Conservation (phyloP, 2,113 vertebrate species). For the Etheostoma spectabile region DNA sequence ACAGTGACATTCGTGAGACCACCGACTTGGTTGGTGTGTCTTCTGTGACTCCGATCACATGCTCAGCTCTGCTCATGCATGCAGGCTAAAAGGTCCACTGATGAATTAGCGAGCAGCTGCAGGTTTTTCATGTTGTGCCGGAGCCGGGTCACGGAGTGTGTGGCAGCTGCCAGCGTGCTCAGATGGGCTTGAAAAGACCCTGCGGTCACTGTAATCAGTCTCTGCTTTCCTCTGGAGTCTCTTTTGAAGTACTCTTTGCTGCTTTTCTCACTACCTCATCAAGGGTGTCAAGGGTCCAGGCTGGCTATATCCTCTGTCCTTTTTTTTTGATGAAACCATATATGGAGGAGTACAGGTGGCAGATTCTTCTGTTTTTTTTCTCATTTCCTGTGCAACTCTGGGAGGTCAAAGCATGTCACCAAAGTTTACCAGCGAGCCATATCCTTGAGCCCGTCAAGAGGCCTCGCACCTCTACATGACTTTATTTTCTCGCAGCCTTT, state of each 20-base stretch:
- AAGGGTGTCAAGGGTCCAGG: conserved; percentile 41
- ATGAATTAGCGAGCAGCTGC: conserved; percentile 39
- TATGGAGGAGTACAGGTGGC: conserved; percentile 11
- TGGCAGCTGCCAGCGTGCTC: background rate
- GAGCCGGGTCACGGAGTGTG: conserved; percentile 10
- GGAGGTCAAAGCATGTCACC: conserved; percentile 25
- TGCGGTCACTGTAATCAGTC: conserved; percentile 45
- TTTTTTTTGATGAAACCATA: conserved; percentile 26
- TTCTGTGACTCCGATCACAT: conserved; percentile 12
- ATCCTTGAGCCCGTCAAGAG: conserved; percentile 14
- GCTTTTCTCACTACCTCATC: conserved; percentile 54
- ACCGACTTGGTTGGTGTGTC: conserved; percentile 26
- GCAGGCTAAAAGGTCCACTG: conserved; percentile 45
- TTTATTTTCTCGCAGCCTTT: conserved; percentile 26
- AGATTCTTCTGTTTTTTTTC: conserved; percentile 17
- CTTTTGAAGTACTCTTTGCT: conserved; percentile 24
- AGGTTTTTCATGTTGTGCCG: conserved; percentile 17
- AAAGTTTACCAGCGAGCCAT: background rate
- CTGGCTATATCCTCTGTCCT: conserved; percentile 24
- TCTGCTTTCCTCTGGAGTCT: conserved; percentile 42
- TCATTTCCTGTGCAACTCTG: conserved; percentile 52
- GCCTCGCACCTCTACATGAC: conserved; percentile 35
- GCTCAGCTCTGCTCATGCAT: conserved; percentile 26
- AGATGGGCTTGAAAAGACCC: conserved; percentile 32
- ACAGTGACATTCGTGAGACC: conserved; percentile 46